A percentile compares a stretch with the other conserved stretches of the same genome.
These are phyloP conservation scores for Hemiscyllium ocellatum DNA, from an alignment of 2,113 vertebrate genomes.

Conservation along the genomic window DNA sequence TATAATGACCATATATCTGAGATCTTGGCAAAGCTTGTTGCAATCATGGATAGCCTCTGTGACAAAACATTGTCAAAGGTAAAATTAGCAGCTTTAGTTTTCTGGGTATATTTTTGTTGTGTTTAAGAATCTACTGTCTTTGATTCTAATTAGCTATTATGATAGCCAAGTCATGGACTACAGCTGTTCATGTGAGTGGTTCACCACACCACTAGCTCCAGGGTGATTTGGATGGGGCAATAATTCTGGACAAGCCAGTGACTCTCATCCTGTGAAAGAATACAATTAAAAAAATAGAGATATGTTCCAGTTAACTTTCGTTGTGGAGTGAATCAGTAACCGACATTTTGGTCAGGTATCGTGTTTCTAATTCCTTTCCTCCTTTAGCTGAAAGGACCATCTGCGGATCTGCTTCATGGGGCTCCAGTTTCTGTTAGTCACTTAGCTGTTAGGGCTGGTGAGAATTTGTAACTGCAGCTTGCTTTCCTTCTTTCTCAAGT, in stretches of 20 bases:
- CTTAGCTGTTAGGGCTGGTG: background rate
- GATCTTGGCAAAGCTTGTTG: slow-evolving; percentile 91
- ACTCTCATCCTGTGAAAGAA: no score
- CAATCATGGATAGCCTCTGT: slow-evolving; percentile 95
- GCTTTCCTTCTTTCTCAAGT: background rate
- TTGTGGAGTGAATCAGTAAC: background rate
- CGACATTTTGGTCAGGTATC: background rate
- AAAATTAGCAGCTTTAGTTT: slow-evolving; percentile 42
- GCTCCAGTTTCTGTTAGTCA: background rate
- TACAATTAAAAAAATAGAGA: background rate
- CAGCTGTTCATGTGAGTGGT: no score
- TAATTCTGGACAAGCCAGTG: no score
- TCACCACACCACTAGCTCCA: no score
- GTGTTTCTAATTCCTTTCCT: background rate
- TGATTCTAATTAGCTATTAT: background rate
- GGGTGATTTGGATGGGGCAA: no score
- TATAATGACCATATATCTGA: slow-evolving; percentile 95
- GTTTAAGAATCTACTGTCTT: background rate
- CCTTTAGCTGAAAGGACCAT: background rate
- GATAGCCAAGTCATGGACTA: background rate
- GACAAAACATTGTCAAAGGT: slow-evolving; percentile 93
- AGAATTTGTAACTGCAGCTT: background rate
- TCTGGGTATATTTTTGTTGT: background rate
- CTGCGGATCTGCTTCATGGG: background rate
- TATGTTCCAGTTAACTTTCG: background rate